Evolutionary conservation across 2,113 vertebrate species (phyloP).

Genomic region (Ameiurus melas): DNA sequence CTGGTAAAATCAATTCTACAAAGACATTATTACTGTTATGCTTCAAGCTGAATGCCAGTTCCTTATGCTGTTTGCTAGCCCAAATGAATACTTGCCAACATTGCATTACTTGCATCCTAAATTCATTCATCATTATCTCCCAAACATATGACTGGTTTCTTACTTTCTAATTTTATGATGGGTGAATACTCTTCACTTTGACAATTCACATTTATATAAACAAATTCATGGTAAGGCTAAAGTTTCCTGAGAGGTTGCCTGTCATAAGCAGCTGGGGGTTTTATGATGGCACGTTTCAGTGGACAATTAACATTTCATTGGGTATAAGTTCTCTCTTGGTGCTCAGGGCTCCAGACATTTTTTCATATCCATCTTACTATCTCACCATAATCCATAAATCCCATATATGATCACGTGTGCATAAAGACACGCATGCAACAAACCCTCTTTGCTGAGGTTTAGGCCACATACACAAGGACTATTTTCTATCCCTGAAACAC

Average conservation of each 20-base stretch:
- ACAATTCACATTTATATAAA: not conserved
- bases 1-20: not conserved
- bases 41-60: not conserved
- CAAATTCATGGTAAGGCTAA: not conserved
- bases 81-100: not conserved
- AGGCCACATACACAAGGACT: not conserved
- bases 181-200: not conserved
- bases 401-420: not conserved
- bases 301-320: not conserved
- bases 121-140: not conserved
- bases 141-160: not conserved
- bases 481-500: not conserved
- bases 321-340: not conserved
- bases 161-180: not conserved
- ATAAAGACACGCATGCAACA: not conserved
- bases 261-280: not conserved
- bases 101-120: not conserved
- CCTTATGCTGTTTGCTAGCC: not conserved
- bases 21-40: not conserved
- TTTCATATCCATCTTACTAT: not conserved
- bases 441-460: not conserved
- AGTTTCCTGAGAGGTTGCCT: not conserved
- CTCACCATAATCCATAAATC: not conserved
- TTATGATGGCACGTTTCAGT: not conserved
- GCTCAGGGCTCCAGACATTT: not conserved